A percentile compares a stretch with the other conserved stretches of the same genome.
Evolutionary conservation across 2,888 invertebrate species (phyloP).

Genomic region (Zaprionus lineosus): DNA sequence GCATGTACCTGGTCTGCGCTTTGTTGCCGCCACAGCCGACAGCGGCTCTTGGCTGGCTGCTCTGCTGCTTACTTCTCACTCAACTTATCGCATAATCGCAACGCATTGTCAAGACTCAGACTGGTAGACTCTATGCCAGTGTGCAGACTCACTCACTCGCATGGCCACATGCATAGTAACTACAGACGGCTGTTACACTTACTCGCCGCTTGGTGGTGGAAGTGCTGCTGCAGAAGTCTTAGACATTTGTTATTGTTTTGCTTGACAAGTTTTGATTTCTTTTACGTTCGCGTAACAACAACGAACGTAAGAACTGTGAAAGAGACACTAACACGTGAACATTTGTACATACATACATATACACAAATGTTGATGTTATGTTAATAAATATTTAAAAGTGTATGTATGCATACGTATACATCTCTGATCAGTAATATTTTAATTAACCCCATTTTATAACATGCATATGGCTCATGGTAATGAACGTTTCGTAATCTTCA

Average conservation of each 20-base stretch:
- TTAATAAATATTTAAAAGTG: too few relatives aligned
- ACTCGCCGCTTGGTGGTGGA: too few relatives aligned
- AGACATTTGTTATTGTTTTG: conserved; percentile 36
- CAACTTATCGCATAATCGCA: conserved; percentile 75
- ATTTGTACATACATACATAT: conserved; percentile 9
- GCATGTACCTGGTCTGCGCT: background rate
- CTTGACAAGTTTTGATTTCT: conserved; percentile 50
- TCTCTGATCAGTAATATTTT: too few relatives aligned
- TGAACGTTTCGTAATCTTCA: too few relatives aligned
- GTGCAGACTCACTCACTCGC: too few relatives aligned
- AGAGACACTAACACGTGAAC: too few relatives aligned
- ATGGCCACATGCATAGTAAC: too few relatives aligned
- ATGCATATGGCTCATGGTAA: too few relatives aligned
- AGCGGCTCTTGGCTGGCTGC: conserved; percentile 17
- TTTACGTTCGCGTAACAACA: conserved; percentile 37
- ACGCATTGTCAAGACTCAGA: conserved; percentile 68
- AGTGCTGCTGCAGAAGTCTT: too few relatives aligned
- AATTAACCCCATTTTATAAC: too few relatives aligned
- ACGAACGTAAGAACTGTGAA: conserved; percentile 42
- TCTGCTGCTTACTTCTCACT: conserved; percentile 49
- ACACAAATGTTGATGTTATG: background rate
- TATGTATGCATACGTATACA: conserved; percentile 9
- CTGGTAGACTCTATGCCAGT: conserved; percentile 7
- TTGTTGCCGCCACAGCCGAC: conserved; percentile 20
- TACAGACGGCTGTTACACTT: too few relatives aligned